Evolutionary conservation across 1,140 invertebrate genomes (phyloP).

Genomic region (Papilio xuthus): DNA sequence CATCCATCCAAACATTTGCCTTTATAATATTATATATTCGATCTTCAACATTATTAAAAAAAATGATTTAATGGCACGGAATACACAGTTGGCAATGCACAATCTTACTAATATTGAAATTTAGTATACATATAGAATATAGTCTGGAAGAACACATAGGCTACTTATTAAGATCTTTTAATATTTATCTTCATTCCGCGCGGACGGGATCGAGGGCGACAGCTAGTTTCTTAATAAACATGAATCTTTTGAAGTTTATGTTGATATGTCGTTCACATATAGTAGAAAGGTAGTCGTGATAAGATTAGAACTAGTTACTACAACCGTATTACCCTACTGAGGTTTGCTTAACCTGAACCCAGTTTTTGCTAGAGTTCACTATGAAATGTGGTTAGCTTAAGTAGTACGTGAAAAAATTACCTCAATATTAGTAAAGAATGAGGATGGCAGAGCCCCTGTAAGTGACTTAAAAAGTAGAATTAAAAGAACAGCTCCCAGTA

Average conservation of each 20-base stretch:
- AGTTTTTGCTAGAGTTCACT: conserved; percentile 7
- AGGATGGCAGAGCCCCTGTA: neutral
- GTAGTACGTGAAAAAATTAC: neutral
- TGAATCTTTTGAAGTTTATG: neutral
- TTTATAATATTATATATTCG: no score
- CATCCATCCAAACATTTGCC: no score
- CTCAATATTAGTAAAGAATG: neutral
- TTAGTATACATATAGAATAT: no score
- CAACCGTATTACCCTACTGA: conserved; percentile 18
- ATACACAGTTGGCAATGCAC: no score
- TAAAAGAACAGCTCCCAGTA: neutral
- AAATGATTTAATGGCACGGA: no score
- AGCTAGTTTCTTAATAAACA: neutral
- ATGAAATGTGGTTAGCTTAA: neutral
- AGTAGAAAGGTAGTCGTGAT: conserved; percentile 6
- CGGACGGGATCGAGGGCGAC: no score
- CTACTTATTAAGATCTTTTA: no score
- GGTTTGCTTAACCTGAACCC: neutral
- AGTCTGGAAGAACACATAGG: no score
- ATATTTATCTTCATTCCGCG: no score
- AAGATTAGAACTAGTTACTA: conserved; percentile 8
- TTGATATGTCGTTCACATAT: conserved; percentile 4
- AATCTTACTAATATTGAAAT: no score
- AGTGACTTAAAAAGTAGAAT: neutral
- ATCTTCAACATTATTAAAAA: no score